Percentiles rank a stretch among this genome's conserved stretches.
phyloP scores from a whole-genome alignment of 2,888 invertebrate species.

The Xestia sexstrigata region DNA sequence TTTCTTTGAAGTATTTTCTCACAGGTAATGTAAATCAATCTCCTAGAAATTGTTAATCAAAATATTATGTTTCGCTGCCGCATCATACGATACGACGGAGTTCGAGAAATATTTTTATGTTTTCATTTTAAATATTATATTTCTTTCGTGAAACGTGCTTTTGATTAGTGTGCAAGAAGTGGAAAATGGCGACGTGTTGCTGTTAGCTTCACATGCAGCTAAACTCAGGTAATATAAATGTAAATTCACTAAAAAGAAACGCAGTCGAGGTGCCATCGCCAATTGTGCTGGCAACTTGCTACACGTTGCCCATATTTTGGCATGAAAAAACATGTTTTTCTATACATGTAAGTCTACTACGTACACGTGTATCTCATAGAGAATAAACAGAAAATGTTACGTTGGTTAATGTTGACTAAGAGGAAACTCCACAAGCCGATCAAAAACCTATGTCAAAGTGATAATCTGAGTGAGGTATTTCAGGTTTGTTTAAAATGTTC shows the following conservation, averaged over 20 bases:
- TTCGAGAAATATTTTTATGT: constrained; percentile 8
- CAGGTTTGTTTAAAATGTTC: background rate
- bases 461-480: constrained; percentile 4
- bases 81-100: constrained; percentile 33
- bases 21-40: constrained; percentile 52
- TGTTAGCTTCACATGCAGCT: constrained; percentile 73
- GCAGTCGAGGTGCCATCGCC: constrained; percentile 62
- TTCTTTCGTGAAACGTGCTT: constrained; percentile 57
- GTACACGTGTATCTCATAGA: background rate
- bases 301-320: constrained; percentile 35
- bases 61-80: constrained; percentile 47
- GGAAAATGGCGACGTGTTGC: constrained; percentile 71
- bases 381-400: background rate
- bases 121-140: constrained; percentile 35
- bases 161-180: constrained; percentile 74
- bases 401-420: background rate
- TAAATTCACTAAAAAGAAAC: constrained; percentile 79
- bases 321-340: background rate
- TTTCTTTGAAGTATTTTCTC: constrained; percentile 47
- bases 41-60: constrained; percentile 48
- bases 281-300: constrained; percentile 50
- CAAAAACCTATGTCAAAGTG: constrained; percentile 17
- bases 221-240: constrained; percentile 83
- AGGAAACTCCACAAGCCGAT: background rate
- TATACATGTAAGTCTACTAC: background rate